Evolutionary conservation across 2,797 vertebrate genomes (phyloP).

Genomic region (Limosa lapponica): DNA sequence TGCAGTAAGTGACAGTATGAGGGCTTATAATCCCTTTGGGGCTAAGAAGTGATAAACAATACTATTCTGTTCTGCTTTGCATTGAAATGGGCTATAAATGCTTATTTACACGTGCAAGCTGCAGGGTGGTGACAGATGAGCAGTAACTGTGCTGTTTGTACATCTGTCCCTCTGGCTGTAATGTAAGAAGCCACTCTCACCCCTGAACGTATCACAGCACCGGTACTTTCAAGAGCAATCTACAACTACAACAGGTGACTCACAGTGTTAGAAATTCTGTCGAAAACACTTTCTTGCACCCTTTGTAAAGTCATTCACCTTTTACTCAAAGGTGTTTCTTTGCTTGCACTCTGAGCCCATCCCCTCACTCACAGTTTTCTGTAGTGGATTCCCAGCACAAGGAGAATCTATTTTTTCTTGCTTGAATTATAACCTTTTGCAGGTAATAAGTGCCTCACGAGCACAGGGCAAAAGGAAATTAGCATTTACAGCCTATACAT

Average conservation of each 20-base stretch:
- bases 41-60: not conserved
- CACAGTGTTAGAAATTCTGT: not conserved
- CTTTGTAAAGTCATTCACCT: not conserved
- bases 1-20: not conserved
- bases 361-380: not conserved
- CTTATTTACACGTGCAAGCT: not conserved
- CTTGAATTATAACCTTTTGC: not conserved
- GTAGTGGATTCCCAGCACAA: not conserved
- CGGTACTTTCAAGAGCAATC: not conserved
- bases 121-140: accelerated
- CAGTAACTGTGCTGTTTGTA: not conserved
- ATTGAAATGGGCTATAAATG: not conserved
- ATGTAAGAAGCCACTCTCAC: not conserved
- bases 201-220: not conserved
- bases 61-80: not conserved
- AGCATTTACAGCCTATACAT: not conserved
- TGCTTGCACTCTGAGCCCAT: not conserved
- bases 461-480: not conserved
- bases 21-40: not conserved
- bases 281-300: not conserved
- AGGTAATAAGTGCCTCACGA: not conserved
- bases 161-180: not conserved
- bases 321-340: not conserved
- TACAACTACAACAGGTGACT: not conserved
- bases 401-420: not conserved